Base-by-base conservation (phyloP, 2,797 vertebrate genomes). In the Merluccius polli region DNA sequence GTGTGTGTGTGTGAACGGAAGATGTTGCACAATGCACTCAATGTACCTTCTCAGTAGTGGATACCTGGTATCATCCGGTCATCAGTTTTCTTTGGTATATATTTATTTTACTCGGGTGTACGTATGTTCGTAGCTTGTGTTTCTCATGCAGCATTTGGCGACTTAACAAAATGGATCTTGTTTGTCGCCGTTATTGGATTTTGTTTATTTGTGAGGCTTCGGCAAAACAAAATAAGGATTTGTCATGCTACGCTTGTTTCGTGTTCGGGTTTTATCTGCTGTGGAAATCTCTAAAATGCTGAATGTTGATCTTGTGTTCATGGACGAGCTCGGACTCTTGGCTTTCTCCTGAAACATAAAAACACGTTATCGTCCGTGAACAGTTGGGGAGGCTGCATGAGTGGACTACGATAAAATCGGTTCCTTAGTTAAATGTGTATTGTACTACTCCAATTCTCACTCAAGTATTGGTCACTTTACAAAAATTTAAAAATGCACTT, bases 361-460 rank as follows among this genome's bases (percentile, higher is more conserved):
- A 85, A 82, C 91, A 94, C 91, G 86, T 33, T 35, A 35, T 92
- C 68, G 88, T 96, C 90, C 88, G 90, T 93, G 91, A 92, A 94
- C n/a, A 87, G 92, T 90, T 83, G 88, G 92, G 92, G 59, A 27
- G 91, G 91, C 93, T 95, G 97, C 96, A 96, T 97, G 96, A 96
- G 91, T 90, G 93, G 88, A 89, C 90, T 41, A 63, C 2, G 31
- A 71, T 83, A 88, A 84, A 82, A 87, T 72, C 77, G 73, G 76
- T 91, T 89, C 78, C 85, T 83, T 83, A 85, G 83, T 91, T 89
- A 87, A 88, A 90, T 96, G 94, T 95, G 95, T 92, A 90, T 91
- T 89, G 93, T 96, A 93, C 93, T 94, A 93, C 93, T 94, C 89
- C 85, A 74, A 89, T 81, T 90, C 93, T 90, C 82, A 87, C 93